Base-by-base conservation (phyloP, 35 echinoderm and acorn worm genomes). In the Chiridota heheva region DNA sequence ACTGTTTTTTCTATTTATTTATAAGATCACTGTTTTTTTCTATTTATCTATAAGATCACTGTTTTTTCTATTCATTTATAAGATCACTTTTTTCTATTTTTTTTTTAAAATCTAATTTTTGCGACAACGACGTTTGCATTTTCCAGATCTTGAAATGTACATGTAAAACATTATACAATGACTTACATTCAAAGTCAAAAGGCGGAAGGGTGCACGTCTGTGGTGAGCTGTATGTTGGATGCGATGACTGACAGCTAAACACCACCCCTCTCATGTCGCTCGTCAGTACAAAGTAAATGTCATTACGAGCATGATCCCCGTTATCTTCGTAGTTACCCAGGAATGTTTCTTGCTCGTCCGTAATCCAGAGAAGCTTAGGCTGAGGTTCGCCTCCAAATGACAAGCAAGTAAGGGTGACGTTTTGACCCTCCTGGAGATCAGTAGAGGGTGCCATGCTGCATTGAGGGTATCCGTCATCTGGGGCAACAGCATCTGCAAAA, bases 181-280 rank as follows among this genome's bases (percentile, higher is more conserved):
- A 90, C 94, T 91, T 81, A 97, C 94, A 33, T 60, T 91, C 65
- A 76, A 97, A 91, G 6, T 59, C 41, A 0, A 97, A 60, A 18
- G 94, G 48, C 18, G 59, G 30, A 6, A 97, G 32, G 15, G 44
- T 59, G 44, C 94, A 97, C 20, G 58, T 76, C 37, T 84, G 38
- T 16, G 94, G 76, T 12, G 82, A 72, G 48, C 22, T 67, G 40
- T 91, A 97, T 5, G 94, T 48, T 1, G 94, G 94, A 46, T 97
- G 94, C 5, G 65, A 83, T 1, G 88, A 77, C 42, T 75, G 71
- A 39, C 94, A 97, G 2, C 68, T 72, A 56, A 86, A 97, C 1
- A 73, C 74, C n/a, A 61, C 73, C 1, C 84, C 90, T 34, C 71
- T 82, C 2, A 84, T 72, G 53, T 91, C 84, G 55, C 76, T 79